These are phyloP conservation scores for Emys orbicularis DNA, from an alignment of 2,797 vertebrate species.

Conservation along the genomic window DNA sequence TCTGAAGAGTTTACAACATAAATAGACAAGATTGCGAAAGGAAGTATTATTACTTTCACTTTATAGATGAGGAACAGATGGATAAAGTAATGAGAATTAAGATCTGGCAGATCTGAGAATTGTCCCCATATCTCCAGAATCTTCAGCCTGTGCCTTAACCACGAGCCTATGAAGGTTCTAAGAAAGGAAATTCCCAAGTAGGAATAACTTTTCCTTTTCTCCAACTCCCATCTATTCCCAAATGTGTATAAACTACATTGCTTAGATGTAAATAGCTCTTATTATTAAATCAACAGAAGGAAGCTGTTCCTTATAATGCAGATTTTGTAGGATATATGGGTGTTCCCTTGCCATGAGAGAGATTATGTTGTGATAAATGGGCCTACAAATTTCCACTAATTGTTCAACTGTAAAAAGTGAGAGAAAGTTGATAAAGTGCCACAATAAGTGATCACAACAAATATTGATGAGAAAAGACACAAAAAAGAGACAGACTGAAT, in stretches of 20 bases:
- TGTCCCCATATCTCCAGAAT: accelerated
- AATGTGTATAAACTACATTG: not conserved
- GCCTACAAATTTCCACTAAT: not conserved
- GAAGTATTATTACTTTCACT: not conserved
- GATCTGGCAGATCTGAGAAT: not conserved
- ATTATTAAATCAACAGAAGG: not conserved
- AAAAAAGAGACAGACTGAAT: no score
- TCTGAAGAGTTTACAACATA: not conserved
- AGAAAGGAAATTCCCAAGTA: not conserved
- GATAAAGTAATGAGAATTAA: not conserved
- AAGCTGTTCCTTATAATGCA: not conserved
- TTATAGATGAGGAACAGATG: not conserved
- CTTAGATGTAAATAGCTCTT: not conserved
- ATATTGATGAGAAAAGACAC: no score
- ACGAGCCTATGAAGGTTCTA: not conserved
- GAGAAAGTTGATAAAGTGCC: no score
- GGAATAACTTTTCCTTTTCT: not conserved
- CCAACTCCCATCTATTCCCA: not conserved
- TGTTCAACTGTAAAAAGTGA: not conserved
- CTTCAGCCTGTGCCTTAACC: accelerated
- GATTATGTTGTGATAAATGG: not conserved
- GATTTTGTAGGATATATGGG: not conserved
- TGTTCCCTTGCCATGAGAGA: not conserved
- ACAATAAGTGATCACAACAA: no score
- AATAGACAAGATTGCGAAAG: not conserved